These are phyloP conservation scores for Caenorhabditis virilis DNA, from an alignment of 2,888 invertebrate species.

Conservation along the genomic window DNA sequence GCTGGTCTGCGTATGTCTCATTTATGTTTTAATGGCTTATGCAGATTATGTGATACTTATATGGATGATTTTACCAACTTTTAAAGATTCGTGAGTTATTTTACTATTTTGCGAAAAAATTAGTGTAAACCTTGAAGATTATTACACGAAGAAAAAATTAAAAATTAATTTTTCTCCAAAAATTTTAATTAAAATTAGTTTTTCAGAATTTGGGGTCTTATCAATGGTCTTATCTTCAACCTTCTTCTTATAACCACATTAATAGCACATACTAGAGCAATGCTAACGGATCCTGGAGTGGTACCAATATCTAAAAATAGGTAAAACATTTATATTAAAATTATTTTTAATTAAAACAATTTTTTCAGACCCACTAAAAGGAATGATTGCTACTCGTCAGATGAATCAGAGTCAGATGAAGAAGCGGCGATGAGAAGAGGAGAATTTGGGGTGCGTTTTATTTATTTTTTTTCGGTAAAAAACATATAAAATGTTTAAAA, in stretches of 20 bases:
- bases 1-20: slow-evolving; percentile 80
- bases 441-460: too few relatives aligned
- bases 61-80: slow-evolving; percentile 82
- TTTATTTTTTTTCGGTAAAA: too few relatives aligned
- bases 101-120: slow-evolving; percentile 15
- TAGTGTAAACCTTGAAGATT: too few relatives aligned
- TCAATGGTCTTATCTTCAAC: slow-evolving; percentile 82
- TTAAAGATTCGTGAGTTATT: slow-evolving; percentile 82
- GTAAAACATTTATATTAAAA: slow-evolving; percentile 72
- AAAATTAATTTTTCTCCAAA: too few relatives aligned
- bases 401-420: slow-evolving; percentile 44
- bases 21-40: slow-evolving; percentile 81
- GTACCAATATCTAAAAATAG: slow-evolving; percentile 76
- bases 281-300: slow-evolving; percentile 86
- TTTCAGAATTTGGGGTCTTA: slow-evolving; percentile 76
- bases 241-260: slow-evolving; percentile 78
- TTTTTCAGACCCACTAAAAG: slow-evolving; percentile 1
- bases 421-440: slow-evolving; percentile 34
- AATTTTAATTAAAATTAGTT: too few relatives aligned
- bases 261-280: slow-evolving; percentile 82
- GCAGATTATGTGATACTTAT: slow-evolving; percentile 85
- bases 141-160: slow-evolving; percentile 1
- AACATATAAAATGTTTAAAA: too few relatives aligned
- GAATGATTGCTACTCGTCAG: slow-evolving; percentile 23
- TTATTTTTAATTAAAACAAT: slow-evolving; percentile 2